phyloP scores from a whole-genome alignment of 1,140 invertebrate species.

The Macrotrachela quadricornifera region DNA sequence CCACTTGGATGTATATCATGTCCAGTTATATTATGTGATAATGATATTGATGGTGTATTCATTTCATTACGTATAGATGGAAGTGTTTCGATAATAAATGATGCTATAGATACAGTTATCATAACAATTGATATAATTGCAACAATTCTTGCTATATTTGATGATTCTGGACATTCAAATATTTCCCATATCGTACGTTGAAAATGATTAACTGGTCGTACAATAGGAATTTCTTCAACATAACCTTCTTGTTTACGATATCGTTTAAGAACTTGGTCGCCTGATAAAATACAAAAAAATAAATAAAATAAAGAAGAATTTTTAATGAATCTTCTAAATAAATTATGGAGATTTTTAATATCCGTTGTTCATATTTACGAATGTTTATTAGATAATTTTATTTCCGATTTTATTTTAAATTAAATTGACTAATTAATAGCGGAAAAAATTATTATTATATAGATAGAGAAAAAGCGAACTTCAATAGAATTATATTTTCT shows the following conservation, averaged over 20 bases:
- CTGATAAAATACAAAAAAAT: conserved; percentile 33
- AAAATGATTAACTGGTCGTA: conserved; percentile 50
- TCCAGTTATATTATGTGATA: neutral
- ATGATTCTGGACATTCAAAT: conserved; percentile 98
- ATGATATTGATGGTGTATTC: neutral
- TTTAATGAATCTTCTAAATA: too few species aligned
- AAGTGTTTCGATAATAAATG: conserved; percentile 57
- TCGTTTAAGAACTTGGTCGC: conserved; percentile 86
- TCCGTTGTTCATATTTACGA: too few species aligned
- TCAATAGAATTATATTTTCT: neutral
- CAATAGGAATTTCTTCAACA: conserved; percentile 2
- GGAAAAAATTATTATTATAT: too few species aligned
- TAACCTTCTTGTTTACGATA: conserved; percentile 46
- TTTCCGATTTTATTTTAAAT: neutral
- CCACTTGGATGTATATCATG: conserved; percentile 3
- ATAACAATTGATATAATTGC: conserved; percentile 98
- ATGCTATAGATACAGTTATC: conserved; percentile 88
- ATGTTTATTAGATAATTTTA: too few species aligned
- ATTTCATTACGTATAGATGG: conserved; percentile 1
- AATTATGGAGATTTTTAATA: too few species aligned
- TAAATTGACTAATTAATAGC: neutral
- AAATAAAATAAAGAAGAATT: too few species aligned
- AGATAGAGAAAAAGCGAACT: neutral
- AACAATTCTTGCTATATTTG: conserved; percentile 85
- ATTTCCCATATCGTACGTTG: conserved; percentile 92